Percentiles rank a stretch among this genome's conserved stretches.
Conservation (phyloP, 1,140 invertebrate species). For the Wiebesia pumilae region DNA sequence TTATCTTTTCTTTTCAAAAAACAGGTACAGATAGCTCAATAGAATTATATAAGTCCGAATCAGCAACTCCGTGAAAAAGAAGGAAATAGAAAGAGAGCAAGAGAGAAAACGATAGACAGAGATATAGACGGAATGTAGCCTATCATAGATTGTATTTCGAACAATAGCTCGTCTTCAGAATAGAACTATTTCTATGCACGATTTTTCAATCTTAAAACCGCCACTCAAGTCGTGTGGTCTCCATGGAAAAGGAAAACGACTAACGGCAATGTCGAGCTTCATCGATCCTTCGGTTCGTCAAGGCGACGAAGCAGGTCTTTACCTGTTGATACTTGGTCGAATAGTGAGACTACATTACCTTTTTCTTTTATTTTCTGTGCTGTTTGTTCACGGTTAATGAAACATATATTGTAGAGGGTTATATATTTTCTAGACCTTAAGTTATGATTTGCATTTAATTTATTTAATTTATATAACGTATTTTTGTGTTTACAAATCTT, state of each 20-base stretch:
- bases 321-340: slow-evolving; percentile 20
- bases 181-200: slow-evolving; percentile 3
- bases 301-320: neutral
- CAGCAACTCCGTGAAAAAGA: neutral
- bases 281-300: neutral
- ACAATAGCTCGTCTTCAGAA: neutral
- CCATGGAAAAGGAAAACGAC: neutral
- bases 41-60: slow-evolving; percentile 14
- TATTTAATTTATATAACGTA: too few relatives aligned
- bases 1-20: neutral
- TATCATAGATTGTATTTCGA: neutral
- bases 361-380: neutral
- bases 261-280: slow-evolving; percentile 2
- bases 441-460: neutral
- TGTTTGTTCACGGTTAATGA: slow-evolving; percentile 12
- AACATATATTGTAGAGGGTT: slow-evolving; percentile 1
- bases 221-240: neutral
- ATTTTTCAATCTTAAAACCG: slow-evolving; percentile 29
- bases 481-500: too few relatives aligned
- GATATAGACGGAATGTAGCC: neutral
- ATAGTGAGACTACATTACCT: neutral
- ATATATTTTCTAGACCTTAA: neutral
- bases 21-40: neutral
- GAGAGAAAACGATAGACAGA: neutral
- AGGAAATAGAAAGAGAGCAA: neutral